Percentiles rank a stretch among this genome's conserved stretches.
These are phyloP conservation scores for Planiliza haematocheilus DNA, from an alignment of 2,113 vertebrate species.

Conservation along the genomic window DNA sequence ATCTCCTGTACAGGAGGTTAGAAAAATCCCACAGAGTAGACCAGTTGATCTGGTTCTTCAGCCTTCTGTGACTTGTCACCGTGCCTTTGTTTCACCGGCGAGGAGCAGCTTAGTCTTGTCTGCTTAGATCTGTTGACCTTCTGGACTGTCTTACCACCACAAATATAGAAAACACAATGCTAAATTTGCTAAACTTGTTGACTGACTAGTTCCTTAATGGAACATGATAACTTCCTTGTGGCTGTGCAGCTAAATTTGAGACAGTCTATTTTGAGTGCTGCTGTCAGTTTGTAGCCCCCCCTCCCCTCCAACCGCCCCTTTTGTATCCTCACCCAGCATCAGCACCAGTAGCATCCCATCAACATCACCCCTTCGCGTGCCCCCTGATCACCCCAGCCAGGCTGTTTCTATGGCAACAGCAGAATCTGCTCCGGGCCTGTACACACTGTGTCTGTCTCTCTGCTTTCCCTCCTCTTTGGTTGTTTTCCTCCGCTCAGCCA, in stretches of 20 bases:
- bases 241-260: not conserved
- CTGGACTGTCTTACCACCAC: not conserved
- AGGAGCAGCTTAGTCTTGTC: not conserved
- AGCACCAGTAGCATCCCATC: conserved; percentile 67
- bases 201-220: not conserved
- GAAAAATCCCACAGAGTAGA: not conserved
- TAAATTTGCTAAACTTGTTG: not conserved
- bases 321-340: conserved; percentile 49
- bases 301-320: too few relatives aligned
- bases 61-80: not conserved
- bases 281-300: conserved; percentile 15
- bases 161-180: not conserved
- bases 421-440: conserved; percentile 66
- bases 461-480: conserved; percentile 53
- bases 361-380: conserved; percentile 47
- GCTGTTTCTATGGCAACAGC: conserved; percentile 82
- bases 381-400: conserved; percentile 58
- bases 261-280: not conserved
- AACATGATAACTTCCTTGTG: not conserved
- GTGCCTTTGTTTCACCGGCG: too few relatives aligned
- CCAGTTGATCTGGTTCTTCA: conserved; percentile 36
- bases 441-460: conserved; percentile 39
- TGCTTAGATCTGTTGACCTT: not conserved
- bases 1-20: not conserved
- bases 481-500: conserved; percentile 55